Evolutionary conservation across 2,113 vertebrate genomes (phyloP).

Genomic region (Merops nubicus): DNA sequence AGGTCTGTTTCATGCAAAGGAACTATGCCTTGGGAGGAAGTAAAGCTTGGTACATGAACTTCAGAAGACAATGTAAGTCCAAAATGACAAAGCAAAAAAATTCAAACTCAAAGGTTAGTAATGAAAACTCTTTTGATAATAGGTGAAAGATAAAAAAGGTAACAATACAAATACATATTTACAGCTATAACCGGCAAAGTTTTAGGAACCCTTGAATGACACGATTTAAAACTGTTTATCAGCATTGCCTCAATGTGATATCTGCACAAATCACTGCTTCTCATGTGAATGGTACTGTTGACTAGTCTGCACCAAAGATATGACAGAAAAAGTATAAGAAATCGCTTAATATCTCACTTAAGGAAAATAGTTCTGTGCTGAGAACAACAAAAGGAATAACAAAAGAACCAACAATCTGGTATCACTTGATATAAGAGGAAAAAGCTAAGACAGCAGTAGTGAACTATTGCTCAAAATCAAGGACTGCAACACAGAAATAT

Average conservation of each 20-base stretch:
- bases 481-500: not conserved
- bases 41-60: not conserved
- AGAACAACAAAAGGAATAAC: not conserved
- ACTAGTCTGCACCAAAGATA: not conserved
- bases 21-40: not conserved
- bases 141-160: not conserved
- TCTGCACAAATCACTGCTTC: not conserved
- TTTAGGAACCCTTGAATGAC: not conserved
- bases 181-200: not conserved
- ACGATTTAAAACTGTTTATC: not conserved
- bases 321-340: not conserved
- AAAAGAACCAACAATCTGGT: not conserved
- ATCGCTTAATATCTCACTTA: not conserved
- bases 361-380: not conserved
- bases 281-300: not conserved
- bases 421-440: not conserved
- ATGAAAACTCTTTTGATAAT: not conserved
- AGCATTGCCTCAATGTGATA: not conserved
- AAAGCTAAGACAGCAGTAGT: not conserved
- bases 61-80: not conserved
- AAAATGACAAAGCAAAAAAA: not conserved
- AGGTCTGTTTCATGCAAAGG: not conserved
- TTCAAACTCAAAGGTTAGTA: not conserved
- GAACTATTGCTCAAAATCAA: not conserved
- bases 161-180: not conserved